Conservation (phyloP, 2,797 vertebrate species). For the Champsocephalus esox region DNA sequence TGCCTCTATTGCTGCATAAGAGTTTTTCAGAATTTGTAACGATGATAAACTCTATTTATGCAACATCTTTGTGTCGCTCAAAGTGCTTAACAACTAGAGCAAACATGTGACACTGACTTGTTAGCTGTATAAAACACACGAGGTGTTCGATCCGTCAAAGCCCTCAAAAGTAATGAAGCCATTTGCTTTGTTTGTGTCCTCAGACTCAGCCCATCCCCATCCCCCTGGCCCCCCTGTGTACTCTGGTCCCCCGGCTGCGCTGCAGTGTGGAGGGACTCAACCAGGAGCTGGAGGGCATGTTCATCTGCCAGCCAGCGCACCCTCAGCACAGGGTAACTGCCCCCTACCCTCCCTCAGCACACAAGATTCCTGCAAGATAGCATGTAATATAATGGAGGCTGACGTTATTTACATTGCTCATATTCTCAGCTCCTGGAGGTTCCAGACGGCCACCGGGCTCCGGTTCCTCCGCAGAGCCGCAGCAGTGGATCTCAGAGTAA, state of each 20-base stretch:
- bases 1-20: not conserved
- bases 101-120: not conserved
- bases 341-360: not conserved
- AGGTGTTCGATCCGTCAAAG: constrained; percentile 32
- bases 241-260: constrained; percentile 87
- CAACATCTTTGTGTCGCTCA: not conserved
- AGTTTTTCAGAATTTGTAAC: not conserved
- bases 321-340: constrained; percentile 86
- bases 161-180: not conserved
- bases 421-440: constrained; percentile 87
- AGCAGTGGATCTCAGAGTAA: constrained; percentile 83
- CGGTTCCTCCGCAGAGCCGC: constrained; percentile 85
- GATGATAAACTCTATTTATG: not conserved
- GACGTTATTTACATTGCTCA: constrained; percentile 2
- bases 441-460: constrained; percentile 92
- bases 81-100: not conserved
- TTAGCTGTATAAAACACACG: not conserved
- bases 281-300: constrained; percentile 92
- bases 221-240: constrained; percentile 72
- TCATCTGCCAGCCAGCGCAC: constrained; percentile 88
- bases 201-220: constrained; percentile 78
- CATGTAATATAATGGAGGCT: not conserved
- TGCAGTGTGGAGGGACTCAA: constrained; percentile 92
- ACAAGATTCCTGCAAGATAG: not conserved
- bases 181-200: constrained; percentile 34